Evolutionary conservation across 2,113 vertebrate genomes (phyloP).

Genomic region (Calyptomena viridis): DNA sequence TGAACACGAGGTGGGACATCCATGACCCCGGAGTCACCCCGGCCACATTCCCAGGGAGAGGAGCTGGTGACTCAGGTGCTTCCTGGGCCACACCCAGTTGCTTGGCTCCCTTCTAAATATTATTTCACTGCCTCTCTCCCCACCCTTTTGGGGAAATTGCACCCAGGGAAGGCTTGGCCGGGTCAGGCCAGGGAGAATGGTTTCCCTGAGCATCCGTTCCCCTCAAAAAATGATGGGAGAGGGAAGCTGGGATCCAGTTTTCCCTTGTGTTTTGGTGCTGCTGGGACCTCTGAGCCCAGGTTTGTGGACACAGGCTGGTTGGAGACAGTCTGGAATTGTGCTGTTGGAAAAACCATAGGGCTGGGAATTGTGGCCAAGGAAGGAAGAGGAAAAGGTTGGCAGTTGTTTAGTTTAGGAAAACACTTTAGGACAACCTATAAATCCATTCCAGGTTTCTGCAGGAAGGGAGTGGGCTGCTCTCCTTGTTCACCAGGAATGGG

Average conservation of each 20-base stretch:
- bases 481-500: background rate
- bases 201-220: too few species aligned
- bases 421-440: background rate
- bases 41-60: background rate
- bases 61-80: background rate
- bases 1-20: background rate
- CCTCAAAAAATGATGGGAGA: background rate
- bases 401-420: background rate
- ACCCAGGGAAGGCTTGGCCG: background rate
- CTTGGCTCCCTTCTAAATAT: background rate
- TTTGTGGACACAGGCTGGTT: background rate
- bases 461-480: background rate
- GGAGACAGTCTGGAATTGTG: background rate
- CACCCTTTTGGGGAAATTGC: background rate
- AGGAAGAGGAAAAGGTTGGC: background rate
- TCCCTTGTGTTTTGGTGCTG: rapidly evolving
- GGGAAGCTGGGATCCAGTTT: background rate
- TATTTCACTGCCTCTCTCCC: background rate
- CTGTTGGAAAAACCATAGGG: background rate
- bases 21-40: background rate
- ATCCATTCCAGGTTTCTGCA: background rate
- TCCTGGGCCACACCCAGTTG: background rate
- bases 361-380: background rate
- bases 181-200: background rate
- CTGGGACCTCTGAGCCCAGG: background rate